phyloP scores from a whole-genome alignment of 2,888 invertebrate species.

The Thymelicus acteon region DNA sequence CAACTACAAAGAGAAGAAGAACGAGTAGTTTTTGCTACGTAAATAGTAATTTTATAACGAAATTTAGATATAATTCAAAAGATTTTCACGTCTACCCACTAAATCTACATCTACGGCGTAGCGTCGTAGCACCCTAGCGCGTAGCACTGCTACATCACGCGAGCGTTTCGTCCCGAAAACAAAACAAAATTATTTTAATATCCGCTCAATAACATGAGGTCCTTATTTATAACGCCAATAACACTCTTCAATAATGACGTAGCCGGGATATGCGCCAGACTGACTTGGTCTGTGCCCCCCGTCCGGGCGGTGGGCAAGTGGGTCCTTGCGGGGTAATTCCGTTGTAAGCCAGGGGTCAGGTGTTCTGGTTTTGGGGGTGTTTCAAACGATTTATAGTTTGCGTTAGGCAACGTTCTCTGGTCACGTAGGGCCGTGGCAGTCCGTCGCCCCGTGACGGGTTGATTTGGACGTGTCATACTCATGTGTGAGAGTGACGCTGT shows the following conservation, averaged over 20 bases:
- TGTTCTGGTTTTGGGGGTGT: constrained; percentile 53
- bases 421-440: constrained; percentile 74
- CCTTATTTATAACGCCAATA: constrained; percentile 81
- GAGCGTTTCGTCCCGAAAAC: constrained; percentile 44
- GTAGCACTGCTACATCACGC: constrained; percentile 53
- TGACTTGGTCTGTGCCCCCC: constrained; percentile 38
- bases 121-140: constrained; percentile 41
- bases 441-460: constrained; percentile 72
- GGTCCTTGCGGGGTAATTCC: not conserved
- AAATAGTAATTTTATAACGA: not conserved
- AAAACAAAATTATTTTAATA: constrained; percentile 76
- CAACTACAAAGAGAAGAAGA: too few species aligned
- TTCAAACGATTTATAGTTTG: constrained; percentile 71
- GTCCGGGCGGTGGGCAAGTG: not conserved
- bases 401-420: constrained; percentile 68
- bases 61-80: constrained; percentile 14
- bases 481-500: constrained; percentile 18
- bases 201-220: constrained; percentile 72
- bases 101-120: constrained; percentile 38
- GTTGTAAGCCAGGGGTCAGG: constrained; percentile 43
- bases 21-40: not conserved
- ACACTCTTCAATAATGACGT: constrained; percentile 79
- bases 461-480: constrained; percentile 67
- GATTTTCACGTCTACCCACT: constrained; percentile 26
- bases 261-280: constrained; percentile 58